Conservation (phyloP, 2,797 vertebrate genomes). For the Euthynnus affinis region DNA sequence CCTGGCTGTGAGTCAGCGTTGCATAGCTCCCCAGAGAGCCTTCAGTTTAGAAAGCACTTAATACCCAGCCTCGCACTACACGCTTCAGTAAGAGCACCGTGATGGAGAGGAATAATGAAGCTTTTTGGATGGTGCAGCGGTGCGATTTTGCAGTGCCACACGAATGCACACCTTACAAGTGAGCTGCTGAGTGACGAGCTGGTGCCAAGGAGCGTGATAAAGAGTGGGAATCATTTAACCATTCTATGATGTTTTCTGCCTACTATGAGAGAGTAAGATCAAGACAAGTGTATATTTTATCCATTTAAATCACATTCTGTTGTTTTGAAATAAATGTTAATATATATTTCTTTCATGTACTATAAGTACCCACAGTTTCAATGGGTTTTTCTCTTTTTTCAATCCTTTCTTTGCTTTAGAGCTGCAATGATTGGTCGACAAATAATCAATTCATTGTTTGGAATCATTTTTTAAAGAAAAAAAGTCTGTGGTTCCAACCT, state of each 20-base stretch:
- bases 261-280: no score
- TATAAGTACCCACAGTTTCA: neutral
- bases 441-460: no score
- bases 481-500: no score
- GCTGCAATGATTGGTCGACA: no score
- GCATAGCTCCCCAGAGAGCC: slow-evolving; percentile 74
- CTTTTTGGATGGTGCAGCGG: slow-evolving; percentile 58
- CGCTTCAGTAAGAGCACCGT: slow-evolving; percentile 64
- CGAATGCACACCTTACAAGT: slow-evolving; percentile 59
- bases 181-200: slow-evolving; percentile 42
- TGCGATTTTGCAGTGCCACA: slow-evolving; percentile 49
- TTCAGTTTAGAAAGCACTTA: slow-evolving; percentile 82
- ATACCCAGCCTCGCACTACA: slow-evolving; percentile 67
- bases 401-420: neutral
- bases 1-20: slow-evolving; percentile 82
- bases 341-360: no score
- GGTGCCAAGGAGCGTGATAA: slow-evolving; percentile 24
- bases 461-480: no score
- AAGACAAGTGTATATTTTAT: neutral
- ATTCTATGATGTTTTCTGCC: slow-evolving; percentile 15
- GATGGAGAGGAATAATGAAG: slow-evolving; percentile 72
- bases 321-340: neutral
- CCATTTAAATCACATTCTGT: neutral
- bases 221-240: slow-evolving; percentile 13
- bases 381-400: neutral